Base-by-base conservation (phyloP, 2,113 vertebrate species). In the Tretioscincus oriximinensis region DNA sequence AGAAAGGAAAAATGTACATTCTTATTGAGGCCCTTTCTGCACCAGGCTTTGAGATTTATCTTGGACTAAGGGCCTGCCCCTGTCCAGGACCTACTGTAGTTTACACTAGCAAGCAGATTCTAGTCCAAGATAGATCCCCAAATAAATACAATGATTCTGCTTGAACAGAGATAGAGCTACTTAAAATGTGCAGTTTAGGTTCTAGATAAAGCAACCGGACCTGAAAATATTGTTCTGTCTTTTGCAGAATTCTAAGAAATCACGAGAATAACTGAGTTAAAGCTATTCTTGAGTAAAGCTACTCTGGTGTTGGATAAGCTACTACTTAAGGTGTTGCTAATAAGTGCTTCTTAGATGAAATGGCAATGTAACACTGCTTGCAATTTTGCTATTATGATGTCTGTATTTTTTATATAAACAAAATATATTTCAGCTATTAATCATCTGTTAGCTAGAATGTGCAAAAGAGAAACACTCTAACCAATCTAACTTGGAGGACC, bases 281-380 rank as follows among this genome's bases (percentile, higher is more conserved):
- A 21, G 1, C 29, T 67, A 2, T 24, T 26, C 24, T 26, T 22
- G 26, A 63, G 5, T 29, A 14, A 16, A 24, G 49, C 18, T 28
- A n/a, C 18, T 22, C 61, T 65, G 14, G 9, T 29, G 49, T 21
- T 49, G 18, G 35, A 58, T 58, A 58, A 58, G 54, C 54, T 58
- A 16, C 4, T 58, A 58, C 54, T 58, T 58, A 58, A 58, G 35
- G 54, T 58, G 54, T 58, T 58, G 18, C 18, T 58, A 58, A 58
- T 58, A 14, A 58, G 14, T 18, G 14, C 54, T 58, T 58, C 54
- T 58, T 58, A 18, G 54, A 7, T 77, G 71, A 1, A 14, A 4
- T 4, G 2, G 0, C 41, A 61, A n/a, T 6, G 0, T 5, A 2
- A 18, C 1, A 0, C 8, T 0, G 41, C 24, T 41, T 63, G 8